These are phyloP conservation scores for Sitta europaea DNA, from an alignment of 2,113 vertebrate genomes.

Conservation along the genomic window DNA sequence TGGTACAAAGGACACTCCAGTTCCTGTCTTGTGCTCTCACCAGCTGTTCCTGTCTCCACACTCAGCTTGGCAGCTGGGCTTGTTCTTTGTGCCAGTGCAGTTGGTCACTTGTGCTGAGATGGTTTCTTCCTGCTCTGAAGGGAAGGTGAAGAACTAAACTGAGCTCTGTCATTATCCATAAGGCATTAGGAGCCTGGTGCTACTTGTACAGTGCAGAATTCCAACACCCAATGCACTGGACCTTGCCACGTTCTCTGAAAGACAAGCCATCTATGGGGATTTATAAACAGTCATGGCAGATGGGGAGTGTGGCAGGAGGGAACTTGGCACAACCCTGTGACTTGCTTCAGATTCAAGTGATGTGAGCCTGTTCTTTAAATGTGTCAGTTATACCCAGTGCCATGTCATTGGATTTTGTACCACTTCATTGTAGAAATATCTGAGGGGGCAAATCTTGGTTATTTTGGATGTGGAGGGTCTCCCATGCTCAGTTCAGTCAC, in stretches of 20 bases:
- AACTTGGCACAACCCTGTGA: background rate
- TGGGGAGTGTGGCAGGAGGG: background rate
- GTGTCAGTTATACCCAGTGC: background rate
- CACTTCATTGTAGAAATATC: background rate
- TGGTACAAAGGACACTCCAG: background rate
- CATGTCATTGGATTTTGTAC: accelerated
- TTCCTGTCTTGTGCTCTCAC: background rate
- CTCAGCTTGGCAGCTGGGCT: background rate
- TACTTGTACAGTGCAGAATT: background rate
- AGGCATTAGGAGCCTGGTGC: background rate
- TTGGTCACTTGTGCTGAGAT: background rate
- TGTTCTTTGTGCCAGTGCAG: background rate
- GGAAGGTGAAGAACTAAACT: background rate
- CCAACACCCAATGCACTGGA: background rate
- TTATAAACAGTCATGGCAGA: background rate
- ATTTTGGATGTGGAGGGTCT: background rate
- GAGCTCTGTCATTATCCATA: background rate
- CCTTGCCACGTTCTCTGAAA: background rate
- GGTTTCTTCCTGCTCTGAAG: background rate
- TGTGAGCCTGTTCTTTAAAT: background rate
- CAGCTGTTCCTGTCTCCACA: background rate
- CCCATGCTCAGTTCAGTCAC: background rate
- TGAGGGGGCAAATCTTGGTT: background rate
- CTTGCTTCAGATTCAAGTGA: background rate
- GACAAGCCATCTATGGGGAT: background rate